phyloP scores from a whole-genome alignment of 2,113 vertebrate species.

The zebrafish (Danio rerio) region DNA sequence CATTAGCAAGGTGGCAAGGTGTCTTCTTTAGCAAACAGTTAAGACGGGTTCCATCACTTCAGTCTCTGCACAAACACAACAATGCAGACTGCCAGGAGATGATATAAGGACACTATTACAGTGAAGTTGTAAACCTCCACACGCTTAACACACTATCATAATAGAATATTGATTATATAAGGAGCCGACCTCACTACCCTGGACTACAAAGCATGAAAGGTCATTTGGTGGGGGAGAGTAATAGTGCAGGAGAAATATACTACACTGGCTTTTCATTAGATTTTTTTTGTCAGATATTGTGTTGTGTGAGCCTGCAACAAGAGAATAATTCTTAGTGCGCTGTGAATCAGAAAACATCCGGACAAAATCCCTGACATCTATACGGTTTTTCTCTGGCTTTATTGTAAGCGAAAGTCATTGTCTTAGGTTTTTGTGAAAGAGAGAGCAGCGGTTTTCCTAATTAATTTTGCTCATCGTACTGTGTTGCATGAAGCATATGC shows the following conservation, averaged over 20 bases:
- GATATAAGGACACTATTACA: constrained; percentile 84
- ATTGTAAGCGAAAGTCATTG: constrained; percentile 49
- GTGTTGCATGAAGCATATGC: constrained; percentile 52
- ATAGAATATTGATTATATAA: constrained; percentile 97
- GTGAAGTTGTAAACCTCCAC: constrained; percentile 83
- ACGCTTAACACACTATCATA: constrained; percentile 84
- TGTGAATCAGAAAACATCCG: constrained; percentile 32
- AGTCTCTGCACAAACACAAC: constrained; percentile 50
- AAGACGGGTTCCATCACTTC: constrained; percentile 37
- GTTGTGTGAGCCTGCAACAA: constrained; percentile 34
- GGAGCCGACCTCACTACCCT: constrained; percentile 84
- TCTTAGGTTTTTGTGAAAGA: constrained; percentile 45
- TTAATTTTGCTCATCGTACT: constrained; percentile 56
- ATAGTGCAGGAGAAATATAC: constrained; percentile 52
- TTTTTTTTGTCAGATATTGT: constrained; percentile 41
- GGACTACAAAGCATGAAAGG: constrained; percentile 86
- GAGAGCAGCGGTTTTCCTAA: constrained; percentile 42
- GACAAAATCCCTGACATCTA: constrained; percentile 6
- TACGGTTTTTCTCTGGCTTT: constrained; percentile 6
- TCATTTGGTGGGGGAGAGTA: constrained; percentile 79
- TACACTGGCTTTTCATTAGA: constrained; percentile 44
- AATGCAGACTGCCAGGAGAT: constrained; percentile 74
- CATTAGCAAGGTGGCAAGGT: constrained; percentile 10
- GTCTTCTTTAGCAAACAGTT: constrained; percentile 45
- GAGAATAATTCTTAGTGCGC: constrained; percentile 32